Conservation (phyloP, 2,113 vertebrate species). For the Malurus alboscapulatus region DNA sequence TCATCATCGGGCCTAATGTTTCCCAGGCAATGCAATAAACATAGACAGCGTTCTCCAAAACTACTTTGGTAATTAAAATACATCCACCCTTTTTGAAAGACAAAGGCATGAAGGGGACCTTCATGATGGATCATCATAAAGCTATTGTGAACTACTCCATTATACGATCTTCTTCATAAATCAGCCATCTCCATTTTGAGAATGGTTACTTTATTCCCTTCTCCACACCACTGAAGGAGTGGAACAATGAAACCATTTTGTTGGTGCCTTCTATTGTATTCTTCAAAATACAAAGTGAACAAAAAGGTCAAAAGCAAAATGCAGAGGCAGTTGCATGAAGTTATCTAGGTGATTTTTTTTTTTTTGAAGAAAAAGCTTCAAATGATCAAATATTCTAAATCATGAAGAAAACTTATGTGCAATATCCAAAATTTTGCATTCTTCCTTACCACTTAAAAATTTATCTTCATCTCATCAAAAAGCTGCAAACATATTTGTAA, state of each 20-base stretch:
- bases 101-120: not conserved
- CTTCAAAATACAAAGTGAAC: not conserved
- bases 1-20: not conserved
- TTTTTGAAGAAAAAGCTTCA: not conserved
- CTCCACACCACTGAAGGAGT: not conserved
- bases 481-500: not conserved
- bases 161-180: not conserved
- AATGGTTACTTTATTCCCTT: not conserved
- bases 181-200: not conserved
- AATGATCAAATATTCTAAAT: not conserved
- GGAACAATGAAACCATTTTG: not conserved
- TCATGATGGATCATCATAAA: not conserved
- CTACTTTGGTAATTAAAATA: not conserved
- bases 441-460: not conserved
- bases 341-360: not conserved
- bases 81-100: not conserved
- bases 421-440: not conserved
- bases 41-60: not conserved
- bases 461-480: not conserved
- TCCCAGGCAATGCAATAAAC: not conserved
- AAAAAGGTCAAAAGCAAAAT: not conserved
- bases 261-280: not conserved
- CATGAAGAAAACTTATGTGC: not conserved
- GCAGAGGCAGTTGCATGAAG: not conserved
- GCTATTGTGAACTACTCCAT: not conserved